A percentile compares a stretch with the other conserved stretches of the same genome.
Evolutionary conservation across 2,797 vertebrate species (phyloP).

Genomic region (Epinephelus awoara): DNA sequence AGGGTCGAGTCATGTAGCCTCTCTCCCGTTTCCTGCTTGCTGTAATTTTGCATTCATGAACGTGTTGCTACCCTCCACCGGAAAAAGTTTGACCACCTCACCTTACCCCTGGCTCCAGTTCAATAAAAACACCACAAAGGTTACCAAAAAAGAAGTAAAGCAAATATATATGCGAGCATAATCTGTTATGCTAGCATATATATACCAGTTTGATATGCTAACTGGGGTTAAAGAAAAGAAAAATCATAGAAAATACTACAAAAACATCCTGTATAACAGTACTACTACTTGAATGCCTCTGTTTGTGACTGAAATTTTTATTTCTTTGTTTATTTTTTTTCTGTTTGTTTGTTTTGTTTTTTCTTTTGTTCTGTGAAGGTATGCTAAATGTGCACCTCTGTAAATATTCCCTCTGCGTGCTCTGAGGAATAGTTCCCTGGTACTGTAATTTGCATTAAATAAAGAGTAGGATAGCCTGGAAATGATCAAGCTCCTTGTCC

Average conservation of each 20-base stretch:
- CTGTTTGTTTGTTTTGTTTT: constrained; percentile 32
- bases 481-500: constrained; percentile 85
- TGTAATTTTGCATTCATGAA: constrained; percentile 97
- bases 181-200: constrained; percentile 40
- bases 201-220: constrained; percentile 57
- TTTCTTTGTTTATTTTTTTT: constrained; percentile 91
- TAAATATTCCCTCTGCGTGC: constrained; percentile 99
- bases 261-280: constrained; percentile 97
- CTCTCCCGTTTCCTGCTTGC: constrained; percentile 88
- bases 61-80: constrained; percentile 87
- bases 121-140: constrained; percentile 78
- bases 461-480: constrained; percentile 99
- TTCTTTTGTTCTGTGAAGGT: constrained; percentile 94
- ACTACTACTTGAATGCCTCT: constrained; percentile 99
- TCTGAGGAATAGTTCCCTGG: constrained; percentile 99
- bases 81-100: constrained; percentile 88
- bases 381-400: constrained; percentile 97
- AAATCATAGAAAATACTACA: constrained; percentile 85
- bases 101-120: constrained; percentile 86
- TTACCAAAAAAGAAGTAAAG: constrained; percentile 81
- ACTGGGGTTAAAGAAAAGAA: constrained; percentile 82
- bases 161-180: constrained; percentile 55
- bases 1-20: constrained; percentile 80
- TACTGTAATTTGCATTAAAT: constrained; percentile 99
- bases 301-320: constrained; percentile 95